A percentile compares a stretch with the other conserved stretches of the same genome.
phyloP scores from a whole-genome alignment of 2,888 invertebrate species.

The Hybos culiciformis region DNA sequence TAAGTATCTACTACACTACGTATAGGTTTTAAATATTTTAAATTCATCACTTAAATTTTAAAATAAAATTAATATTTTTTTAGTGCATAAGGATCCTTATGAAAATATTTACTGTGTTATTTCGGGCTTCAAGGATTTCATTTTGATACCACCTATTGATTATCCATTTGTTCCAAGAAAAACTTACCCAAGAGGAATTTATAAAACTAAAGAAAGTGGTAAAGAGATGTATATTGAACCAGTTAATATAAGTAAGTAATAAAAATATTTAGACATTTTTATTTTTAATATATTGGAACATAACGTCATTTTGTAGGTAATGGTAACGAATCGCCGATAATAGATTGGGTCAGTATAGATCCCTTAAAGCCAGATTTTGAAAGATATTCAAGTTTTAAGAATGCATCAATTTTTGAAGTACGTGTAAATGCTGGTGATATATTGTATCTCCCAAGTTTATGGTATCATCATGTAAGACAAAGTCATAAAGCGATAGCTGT shows the following conservation, averaged over 20 bases:
- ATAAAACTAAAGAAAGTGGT: conserved; percentile 30
- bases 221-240: conserved; percentile 35
- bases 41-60: too few relatives aligned
- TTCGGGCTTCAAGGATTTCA: conserved; percentile 64
- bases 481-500: conserved; percentile 73
- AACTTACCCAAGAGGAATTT: conserved; percentile 46
- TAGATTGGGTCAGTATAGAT: conserved; percentile 55
- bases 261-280: conserved; percentile 1
- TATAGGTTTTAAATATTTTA: neutral
- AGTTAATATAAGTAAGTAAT: conserved; percentile 15
- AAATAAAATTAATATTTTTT: too few relatives aligned
- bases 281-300: too few relatives aligned
- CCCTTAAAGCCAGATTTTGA: conserved; percentile 50
- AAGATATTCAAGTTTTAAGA: conserved; percentile 48
- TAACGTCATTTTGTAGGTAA: conserved; percentile 11
- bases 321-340: conserved; percentile 13
- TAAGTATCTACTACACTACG: too few relatives aligned
- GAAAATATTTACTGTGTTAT: conserved; percentile 79
- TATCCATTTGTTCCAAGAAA: conserved; percentile 59
- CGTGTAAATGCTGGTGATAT: conserved; percentile 58
- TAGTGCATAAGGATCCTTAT: conserved; percentile 80
- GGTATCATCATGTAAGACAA: conserved; percentile 77
- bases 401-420: conserved; percentile 45
- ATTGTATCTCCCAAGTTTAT: conserved; percentile 70
- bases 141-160: conserved; percentile 66